These are phyloP conservation scores for Lutjanus argentimaculatus DNA, from an alignment of 2,797 vertebrate species.

Conservation along the genomic window DNA sequence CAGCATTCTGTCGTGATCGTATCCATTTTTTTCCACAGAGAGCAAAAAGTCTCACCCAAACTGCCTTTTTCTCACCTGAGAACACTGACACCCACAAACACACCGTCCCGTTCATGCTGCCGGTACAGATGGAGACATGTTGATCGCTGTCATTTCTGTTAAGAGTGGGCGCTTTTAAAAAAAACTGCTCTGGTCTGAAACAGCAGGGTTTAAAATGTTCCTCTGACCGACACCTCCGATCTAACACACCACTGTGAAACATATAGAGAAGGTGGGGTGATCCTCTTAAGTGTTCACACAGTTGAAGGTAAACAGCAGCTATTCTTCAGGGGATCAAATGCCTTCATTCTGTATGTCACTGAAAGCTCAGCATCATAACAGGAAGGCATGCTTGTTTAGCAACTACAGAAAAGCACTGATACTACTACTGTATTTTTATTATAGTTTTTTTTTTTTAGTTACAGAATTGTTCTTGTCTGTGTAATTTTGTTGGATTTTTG, in stretches of 20 bases:
- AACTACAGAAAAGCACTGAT: slow-evolving; percentile 62
- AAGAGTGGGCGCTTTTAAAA: neutral
- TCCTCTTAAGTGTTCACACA: slow-evolving; percentile 30
- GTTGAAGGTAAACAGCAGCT: slow-evolving; percentile 3
- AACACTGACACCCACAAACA: slow-evolving; percentile 50
- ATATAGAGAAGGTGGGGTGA: slow-evolving; percentile 15
- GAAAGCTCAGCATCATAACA: slow-evolving; percentile 41
- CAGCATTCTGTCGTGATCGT: slow-evolving; percentile 36
- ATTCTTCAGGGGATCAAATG: slow-evolving; percentile 47
- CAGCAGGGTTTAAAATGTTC: slow-evolving; percentile 10
- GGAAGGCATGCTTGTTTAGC: slow-evolving; percentile 50
- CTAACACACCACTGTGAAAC: slow-evolving; percentile 61
- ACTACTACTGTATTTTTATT: slow-evolving; percentile 44
- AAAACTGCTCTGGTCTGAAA: slow-evolving; percentile 33
- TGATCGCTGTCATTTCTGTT: neutral
- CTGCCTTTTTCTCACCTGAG: slow-evolving; percentile 74
- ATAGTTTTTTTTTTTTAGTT: slow-evolving; percentile 45
- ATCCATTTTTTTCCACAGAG: slow-evolving; percentile 49
- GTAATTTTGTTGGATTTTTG: slow-evolving; percentile 46
- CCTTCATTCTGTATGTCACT: slow-evolving; percentile 43
- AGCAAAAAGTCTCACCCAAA: slow-evolving; percentile 74
- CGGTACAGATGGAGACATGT: slow-evolving; percentile 19
- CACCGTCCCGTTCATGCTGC: slow-evolving; percentile 14
- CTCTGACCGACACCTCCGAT: slow-evolving; percentile 36
- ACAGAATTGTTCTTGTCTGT: slow-evolving; percentile 26